These are phyloP conservation scores for Mythimna loreyi DNA, from an alignment of 2,888 invertebrate genomes.

Conservation along the genomic window DNA sequence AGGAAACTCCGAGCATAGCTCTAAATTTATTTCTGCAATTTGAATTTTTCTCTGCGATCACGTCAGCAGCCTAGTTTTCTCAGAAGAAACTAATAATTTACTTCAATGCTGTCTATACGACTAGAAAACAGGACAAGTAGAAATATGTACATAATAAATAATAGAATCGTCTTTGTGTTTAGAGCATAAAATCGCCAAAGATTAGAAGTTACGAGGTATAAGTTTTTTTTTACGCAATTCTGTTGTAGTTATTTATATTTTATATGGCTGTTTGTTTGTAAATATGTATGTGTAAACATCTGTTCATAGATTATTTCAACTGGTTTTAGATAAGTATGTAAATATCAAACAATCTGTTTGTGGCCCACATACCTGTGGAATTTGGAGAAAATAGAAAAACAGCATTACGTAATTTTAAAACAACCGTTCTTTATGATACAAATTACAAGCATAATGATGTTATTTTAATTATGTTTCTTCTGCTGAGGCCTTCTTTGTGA, in stretches of 20 bases:
- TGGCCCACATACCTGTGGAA: constrained; percentile 4
- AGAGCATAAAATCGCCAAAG: constrained; percentile 38
- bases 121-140: constrained; percentile 31
- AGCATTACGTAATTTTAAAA: constrained; percentile 2
- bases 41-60: neutral
- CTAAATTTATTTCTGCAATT: too few species aligned
- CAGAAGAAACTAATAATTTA: constrained; percentile 36
- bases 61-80: constrained; percentile 34
- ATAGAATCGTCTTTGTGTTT: constrained; percentile 24
- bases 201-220: constrained; percentile 31
- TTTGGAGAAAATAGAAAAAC: neutral
- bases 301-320: constrained; percentile 33
- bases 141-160: constrained; percentile 41
- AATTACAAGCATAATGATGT: neutral
- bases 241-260: constrained; percentile 42
- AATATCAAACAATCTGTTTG: constrained; percentile 24
- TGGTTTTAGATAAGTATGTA: constrained; percentile 36
- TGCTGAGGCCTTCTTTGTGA: too few species aligned
- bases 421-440: neutral
- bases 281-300: constrained; percentile 36
- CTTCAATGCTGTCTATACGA: neutral
- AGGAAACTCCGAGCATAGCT: too few species aligned
- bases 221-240: constrained; percentile 29
- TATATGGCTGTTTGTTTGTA: constrained; percentile 15
- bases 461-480: too few species aligned